Base-by-base conservation (phyloP, 2,888 invertebrate species). In the Julus scandinavius region DNA sequence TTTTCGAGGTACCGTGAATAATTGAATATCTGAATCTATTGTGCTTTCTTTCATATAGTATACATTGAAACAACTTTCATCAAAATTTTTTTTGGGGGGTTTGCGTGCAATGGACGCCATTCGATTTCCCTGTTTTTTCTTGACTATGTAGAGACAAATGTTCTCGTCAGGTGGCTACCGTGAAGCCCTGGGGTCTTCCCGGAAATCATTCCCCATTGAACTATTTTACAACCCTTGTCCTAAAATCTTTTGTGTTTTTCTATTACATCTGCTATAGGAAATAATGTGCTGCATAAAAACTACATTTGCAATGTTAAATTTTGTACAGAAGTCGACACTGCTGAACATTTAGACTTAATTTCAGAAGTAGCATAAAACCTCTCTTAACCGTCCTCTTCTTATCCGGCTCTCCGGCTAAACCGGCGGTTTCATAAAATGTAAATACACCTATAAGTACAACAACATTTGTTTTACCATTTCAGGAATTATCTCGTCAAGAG, bases 11-110 rank as follows among this genome's bases (percentile, higher is more conserved):
- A 58, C 17, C n/a, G 58, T 5, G 0, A n/a, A 58, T 58, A 17
- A 58, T 58, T 58, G 58, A 1, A 58, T 5, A 58, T 58, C 17
- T 58, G 58, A 58, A 58, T 17, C 58, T n/a, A 4, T 58, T 58
- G 58, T 58, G 58, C 58, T 58, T 58, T 58, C 17, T 58, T 58
- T 58, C 58, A n/a, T n/a, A n/a, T n/a, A n/a, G n/a, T n/a, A n/a
- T n/a, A n/a, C n/a, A n/a, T n/a, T n/a, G 58, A 58, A 58, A 58
- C n/a, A 3, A 58, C 58, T 58, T n/a, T 58, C 54, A 54, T 54
- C 58, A 58, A 58, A n/a, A n/a, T 58, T 15, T 54, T 49, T 5
- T 58, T 58, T 58, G 17, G 58, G 58, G 17, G 11, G 17, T 58
- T 11, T 58, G 9, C n/a, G n/a, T 1, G n/a, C n/a, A n/a, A 11